Evolutionary conservation across 2,888 invertebrate species (phyloP).

Genomic region (Dicyrtomina minuta): DNA sequence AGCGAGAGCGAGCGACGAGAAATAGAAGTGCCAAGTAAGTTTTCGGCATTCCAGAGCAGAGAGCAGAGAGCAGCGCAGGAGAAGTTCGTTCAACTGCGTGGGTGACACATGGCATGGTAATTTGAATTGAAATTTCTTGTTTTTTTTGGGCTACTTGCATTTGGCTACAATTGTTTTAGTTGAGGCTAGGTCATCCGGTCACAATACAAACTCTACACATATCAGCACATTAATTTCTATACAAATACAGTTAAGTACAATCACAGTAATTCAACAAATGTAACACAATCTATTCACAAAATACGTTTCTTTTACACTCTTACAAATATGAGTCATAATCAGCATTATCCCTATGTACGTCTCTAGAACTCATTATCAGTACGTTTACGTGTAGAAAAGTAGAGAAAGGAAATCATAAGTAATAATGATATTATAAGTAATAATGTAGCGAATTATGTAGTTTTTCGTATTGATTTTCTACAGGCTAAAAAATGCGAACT

Average conservation of each 20-base stretch:
- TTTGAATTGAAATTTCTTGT: neutral
- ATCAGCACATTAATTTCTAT: conserved; percentile 22
- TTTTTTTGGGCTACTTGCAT: neutral
- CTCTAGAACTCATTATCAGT: too few species aligned
- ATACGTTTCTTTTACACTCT: too few species aligned
- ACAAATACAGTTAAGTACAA: conserved; percentile 11
- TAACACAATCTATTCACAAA: conserved; percentile 5
- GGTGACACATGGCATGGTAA: conserved; percentile 2
- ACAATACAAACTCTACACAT: conserved; percentile 29
- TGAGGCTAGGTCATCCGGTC: conserved; percentile 34
- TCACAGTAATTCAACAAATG: neutral
- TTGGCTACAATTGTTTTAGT: conserved; percentile 21
- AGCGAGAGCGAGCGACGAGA: neutral
- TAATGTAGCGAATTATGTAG: too few species aligned
- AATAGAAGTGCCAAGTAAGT: conserved; percentile 21
- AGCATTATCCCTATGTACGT: too few species aligned
- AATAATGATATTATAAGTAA: too few species aligned
- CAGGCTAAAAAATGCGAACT: too few species aligned
- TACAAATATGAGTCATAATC: too few species aligned
- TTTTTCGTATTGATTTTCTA: too few species aligned
- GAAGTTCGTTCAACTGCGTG: conserved; percentile 19
- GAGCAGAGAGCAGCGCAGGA: neutral
- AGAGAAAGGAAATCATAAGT: too few species aligned
- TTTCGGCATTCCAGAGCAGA: conserved; percentile 16
- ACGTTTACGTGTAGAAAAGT: too few species aligned